A percentile compares a stretch with the other conserved stretches of the same genome.
Conservation (phyloP, 1,140 invertebrate genomes). For the Vollenhovia emeryi region DNA sequence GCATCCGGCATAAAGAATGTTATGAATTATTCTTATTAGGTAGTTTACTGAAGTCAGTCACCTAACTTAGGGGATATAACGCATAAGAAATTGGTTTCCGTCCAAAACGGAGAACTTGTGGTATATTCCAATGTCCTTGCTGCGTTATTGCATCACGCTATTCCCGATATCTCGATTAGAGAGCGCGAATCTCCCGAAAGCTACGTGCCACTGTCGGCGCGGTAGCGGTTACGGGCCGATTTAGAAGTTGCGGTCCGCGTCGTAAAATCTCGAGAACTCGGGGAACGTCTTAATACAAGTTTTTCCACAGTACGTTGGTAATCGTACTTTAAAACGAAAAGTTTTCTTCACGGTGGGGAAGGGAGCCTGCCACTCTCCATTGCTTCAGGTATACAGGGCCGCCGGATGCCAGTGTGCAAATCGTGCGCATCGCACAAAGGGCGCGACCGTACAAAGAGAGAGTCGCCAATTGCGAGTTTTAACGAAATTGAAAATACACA, state of each 20-base stretch:
- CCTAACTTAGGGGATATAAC: too few species aligned
- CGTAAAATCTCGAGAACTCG: conserved; percentile 64
- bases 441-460: neutral
- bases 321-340: conserved; percentile 76
- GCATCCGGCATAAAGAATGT: neutral
- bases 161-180: conserved; percentile 22
- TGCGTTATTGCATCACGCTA: neutral
- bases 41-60: too few species aligned
- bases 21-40: conserved; percentile 10
- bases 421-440: neutral
- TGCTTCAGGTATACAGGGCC: conserved; percentile 35
- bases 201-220: neutral
- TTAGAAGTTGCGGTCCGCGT: conserved; percentile 62
- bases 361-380: conserved; percentile 52
- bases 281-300: conserved; percentile 75
- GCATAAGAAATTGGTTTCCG: neutral
- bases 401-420: conserved; percentile 20
- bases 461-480: conserved; percentile 15
- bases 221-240: conserved; percentile 30
- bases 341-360: conserved; percentile 48
- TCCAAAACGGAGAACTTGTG: neutral
- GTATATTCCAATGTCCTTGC: too few species aligned
- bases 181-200: conserved; percentile 33
- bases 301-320: conserved; percentile 72
- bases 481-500: conserved; percentile 18